phyloP scores from a whole-genome alignment of 1,140 invertebrate genomes.

The Lucilia sericata region DNA sequence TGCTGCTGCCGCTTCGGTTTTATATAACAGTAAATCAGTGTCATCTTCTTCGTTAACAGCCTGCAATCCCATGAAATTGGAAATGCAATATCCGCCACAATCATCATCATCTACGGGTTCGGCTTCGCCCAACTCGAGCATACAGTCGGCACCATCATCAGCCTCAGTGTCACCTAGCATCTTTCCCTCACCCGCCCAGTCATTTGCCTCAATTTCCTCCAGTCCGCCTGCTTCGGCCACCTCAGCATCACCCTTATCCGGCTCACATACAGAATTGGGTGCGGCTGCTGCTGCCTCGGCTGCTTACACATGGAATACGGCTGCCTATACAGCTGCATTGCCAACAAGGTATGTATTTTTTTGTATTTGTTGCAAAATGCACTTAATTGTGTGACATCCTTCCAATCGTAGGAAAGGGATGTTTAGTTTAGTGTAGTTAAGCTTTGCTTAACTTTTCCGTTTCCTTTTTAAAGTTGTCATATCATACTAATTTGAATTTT shows the following conservation, averaged over 20 bases:
- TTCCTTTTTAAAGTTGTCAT: not conserved
- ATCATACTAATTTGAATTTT: constrained; percentile 30
- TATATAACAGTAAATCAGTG: constrained; percentile 48
- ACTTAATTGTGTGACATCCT: not conserved
- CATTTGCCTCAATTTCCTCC: constrained; percentile 60
- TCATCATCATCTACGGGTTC: constrained; percentile 65
- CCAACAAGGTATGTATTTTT: constrained; percentile 60
- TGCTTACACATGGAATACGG: constrained; percentile 62
- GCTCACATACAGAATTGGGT: constrained; percentile 56
- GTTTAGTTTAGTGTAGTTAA: not conserved
- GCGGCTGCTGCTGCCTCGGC: constrained; percentile 61
- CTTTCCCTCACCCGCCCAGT: constrained; percentile 63
- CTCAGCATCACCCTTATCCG: constrained; percentile 47
- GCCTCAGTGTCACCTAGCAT: constrained; percentile 64
- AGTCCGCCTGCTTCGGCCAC: constrained; percentile 53
- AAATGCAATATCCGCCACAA: constrained; percentile 65
- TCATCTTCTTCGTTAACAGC: not conserved
- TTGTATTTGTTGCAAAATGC: not conserved
- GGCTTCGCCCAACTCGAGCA: constrained; percentile 62
- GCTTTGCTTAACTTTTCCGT: constrained; percentile 19
- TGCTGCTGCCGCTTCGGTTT: constrained; percentile 46
- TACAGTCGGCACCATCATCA: constrained; percentile 62
- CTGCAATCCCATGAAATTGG: constrained; percentile 58
- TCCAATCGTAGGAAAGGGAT: not conserved
- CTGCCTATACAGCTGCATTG: constrained; percentile 50